phyloP scores from a whole-genome alignment of 2,888 invertebrate genomes.

The Fabriciana adippe region DNA sequence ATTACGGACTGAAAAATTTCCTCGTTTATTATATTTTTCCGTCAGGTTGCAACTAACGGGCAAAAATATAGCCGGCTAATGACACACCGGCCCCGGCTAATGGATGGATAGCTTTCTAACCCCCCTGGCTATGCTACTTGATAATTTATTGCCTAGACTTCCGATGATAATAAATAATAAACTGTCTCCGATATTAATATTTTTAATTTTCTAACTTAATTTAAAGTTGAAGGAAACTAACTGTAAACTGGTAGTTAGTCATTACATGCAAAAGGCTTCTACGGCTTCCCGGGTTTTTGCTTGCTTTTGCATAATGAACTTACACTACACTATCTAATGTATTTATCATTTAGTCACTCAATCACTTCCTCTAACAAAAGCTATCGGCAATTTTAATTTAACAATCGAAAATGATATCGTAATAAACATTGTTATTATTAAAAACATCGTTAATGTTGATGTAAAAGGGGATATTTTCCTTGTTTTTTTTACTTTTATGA shows the following conservation, averaged over 20 bases:
- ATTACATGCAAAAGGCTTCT: constrained; percentile 35
- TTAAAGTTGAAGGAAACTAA: constrained; percentile 35
- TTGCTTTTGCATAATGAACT: constrained; percentile 23
- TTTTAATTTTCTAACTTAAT: constrained; percentile 41
- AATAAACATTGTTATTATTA: not conserved
- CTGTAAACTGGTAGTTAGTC: constrained; percentile 24
- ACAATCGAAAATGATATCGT: not conserved
- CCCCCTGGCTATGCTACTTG: constrained; percentile 34
- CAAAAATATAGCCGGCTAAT: constrained; percentile 36
- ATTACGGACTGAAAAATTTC: constrained; percentile 3
- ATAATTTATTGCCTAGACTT: constrained; percentile 42
- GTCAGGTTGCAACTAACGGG: constrained; percentile 20
- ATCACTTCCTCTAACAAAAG: not conserved
- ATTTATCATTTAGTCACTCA: constrained; percentile 14
- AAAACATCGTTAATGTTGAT: not conserved
- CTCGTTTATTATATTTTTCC: constrained; percentile 22
- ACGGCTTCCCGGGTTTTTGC: constrained; percentile 36
- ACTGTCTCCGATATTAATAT: constrained; percentile 35
- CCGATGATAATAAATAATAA: constrained; percentile 45
- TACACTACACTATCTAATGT: constrained; percentile 10
- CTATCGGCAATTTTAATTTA: not conserved
- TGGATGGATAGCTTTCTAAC: constrained; percentile 58
- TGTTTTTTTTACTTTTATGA: too few relatives aligned
- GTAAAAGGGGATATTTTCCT: too few relatives aligned
- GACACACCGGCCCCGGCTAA: constrained; percentile 40